These are phyloP conservation scores for Drosophila anceps DNA, from an alignment of 2,888 invertebrate genomes.

Conservation along the genomic window DNA sequence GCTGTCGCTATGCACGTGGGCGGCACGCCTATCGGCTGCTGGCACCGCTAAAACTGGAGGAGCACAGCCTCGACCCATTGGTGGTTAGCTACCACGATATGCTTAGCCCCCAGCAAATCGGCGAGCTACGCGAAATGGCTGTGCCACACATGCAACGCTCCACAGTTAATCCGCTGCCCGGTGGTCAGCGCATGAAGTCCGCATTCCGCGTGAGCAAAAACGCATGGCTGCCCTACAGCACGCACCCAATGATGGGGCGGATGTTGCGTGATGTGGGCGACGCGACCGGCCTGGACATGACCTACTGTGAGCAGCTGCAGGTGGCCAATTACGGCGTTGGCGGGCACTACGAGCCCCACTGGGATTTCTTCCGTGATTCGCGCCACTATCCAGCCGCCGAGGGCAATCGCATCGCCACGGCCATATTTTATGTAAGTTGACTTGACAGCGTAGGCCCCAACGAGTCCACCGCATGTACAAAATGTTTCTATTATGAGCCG, in stretches of 20 bases:
- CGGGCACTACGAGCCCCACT: conserved; percentile 99
- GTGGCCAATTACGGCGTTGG: conserved; percentile 99
- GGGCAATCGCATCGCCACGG: conserved; percentile 98
- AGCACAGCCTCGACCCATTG: conserved; percentile 86
- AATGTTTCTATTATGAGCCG: conserved; percentile 2
- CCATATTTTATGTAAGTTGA: conserved; percentile 95
- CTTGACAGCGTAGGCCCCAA: conserved; percentile 11
- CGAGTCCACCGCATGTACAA: background rate
- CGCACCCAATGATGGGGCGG: conserved; percentile 66
- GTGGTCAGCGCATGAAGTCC: conserved; percentile 91
- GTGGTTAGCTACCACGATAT: conserved; percentile 87
- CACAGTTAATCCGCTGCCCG: conserved; percentile 89
- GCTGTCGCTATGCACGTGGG: conserved; percentile 72
- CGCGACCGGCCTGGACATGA: conserved; percentile 87
- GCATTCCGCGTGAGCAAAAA: conserved; percentile 90
- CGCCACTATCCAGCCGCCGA: conserved; percentile 90
- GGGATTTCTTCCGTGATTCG: conserved; percentile 90
- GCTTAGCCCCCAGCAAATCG: conserved; percentile 87
- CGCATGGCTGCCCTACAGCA: conserved; percentile 86
- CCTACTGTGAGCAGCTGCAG: conserved; percentile 94
- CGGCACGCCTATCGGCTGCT: conserved; percentile 56
- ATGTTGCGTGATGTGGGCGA: conserved; percentile 90
- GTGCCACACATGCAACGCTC: conserved; percentile 86
- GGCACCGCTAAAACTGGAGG: conserved; percentile 86
- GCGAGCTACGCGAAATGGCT: conserved; percentile 86